These are phyloP conservation scores for Colletes gigas DNA, from an alignment of 1,140 invertebrate species.

Conservation along the genomic window DNA sequence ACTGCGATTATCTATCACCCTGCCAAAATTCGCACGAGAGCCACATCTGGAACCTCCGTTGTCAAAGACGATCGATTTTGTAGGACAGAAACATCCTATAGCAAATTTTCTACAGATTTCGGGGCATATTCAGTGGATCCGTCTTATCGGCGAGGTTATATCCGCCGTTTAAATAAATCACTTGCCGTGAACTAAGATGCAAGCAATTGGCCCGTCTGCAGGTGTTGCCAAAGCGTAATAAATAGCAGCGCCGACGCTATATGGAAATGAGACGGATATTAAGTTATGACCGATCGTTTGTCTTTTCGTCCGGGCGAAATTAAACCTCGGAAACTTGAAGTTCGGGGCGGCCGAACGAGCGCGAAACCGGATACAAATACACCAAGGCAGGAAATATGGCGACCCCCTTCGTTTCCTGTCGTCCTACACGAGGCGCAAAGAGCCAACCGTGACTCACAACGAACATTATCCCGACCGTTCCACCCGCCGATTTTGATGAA, in stretches of 20 bases:
- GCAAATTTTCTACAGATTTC: slow-evolving; percentile 13
- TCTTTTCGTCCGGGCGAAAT: slow-evolving; percentile 53
- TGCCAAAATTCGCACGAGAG: too few relatives aligned
- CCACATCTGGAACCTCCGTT: too few relatives aligned
- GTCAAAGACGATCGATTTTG: not conserved
- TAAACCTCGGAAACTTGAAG: slow-evolving; percentile 48
- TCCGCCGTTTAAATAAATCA: slow-evolving; percentile 55
- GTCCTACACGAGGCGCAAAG: slow-evolving; percentile 1
- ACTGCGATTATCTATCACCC: too few relatives aligned
- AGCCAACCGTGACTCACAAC: not conserved
- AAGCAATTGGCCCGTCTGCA: slow-evolving; percentile 53
- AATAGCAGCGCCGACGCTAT: slow-evolving; percentile 52
- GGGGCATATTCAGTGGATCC: slow-evolving; percentile 34
- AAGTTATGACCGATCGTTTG: slow-evolving; percentile 59
- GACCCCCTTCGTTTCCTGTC: slow-evolving; percentile 14
- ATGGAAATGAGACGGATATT: slow-evolving; percentile 67
- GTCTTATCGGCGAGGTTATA: slow-evolving; percentile 55
- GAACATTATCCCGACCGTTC: too few relatives aligned
- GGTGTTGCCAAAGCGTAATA: slow-evolving; percentile 54
- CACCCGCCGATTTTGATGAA: too few relatives aligned
- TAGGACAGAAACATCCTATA: not conserved
- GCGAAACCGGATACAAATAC: slow-evolving; percentile 40
- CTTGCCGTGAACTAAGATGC: slow-evolving; percentile 38
- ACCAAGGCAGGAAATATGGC: slow-evolving; percentile 10
- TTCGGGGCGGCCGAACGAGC: slow-evolving; percentile 8